phyloP scores from a whole-genome alignment of 2,888 invertebrate species.

The Aphodius sticticus region DNA sequence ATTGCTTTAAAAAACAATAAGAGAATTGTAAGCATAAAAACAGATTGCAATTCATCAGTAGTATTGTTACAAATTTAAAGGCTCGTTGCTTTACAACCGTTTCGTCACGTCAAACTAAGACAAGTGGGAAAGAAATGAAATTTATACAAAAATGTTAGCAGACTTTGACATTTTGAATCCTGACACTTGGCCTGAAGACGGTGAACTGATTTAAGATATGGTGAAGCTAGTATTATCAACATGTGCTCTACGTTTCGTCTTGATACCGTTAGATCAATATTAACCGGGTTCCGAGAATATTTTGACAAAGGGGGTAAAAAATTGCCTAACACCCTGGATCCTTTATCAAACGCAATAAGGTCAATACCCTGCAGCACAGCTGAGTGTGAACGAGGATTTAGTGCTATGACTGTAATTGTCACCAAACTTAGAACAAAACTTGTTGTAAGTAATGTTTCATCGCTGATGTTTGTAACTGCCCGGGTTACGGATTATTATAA shows the following conservation, averaged over 20 bases:
- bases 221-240: not conserved
- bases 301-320: not conserved
- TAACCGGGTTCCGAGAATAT: not conserved
- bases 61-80: not conserved
- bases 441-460: not conserved
- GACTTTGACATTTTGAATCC: not conserved
- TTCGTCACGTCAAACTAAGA: not conserved
- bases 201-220: conserved; percentile 4
- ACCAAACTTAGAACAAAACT: not conserved
- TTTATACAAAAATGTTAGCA: not conserved
- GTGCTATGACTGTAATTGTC: not conserved
- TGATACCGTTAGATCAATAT: not conserved
- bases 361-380: conserved; percentile 4
- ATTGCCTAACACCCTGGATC: not conserved
- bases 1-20: not conserved
- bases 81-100: not conserved
- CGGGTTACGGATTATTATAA: too few species aligned
- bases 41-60: not conserved
- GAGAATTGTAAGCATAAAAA: not conserved
- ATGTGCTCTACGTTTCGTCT: not conserved
- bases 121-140: not conserved
- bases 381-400: not conserved
- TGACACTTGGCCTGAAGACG: conserved; percentile 4
- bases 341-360: not conserved
- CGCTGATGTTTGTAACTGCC: too few species aligned